Percentiles rank a stretch among this genome's conserved stretches.
Evolutionary conservation across 1,140 invertebrate genomes (phyloP).

Genomic region (Drosophila arawakana): DNA sequence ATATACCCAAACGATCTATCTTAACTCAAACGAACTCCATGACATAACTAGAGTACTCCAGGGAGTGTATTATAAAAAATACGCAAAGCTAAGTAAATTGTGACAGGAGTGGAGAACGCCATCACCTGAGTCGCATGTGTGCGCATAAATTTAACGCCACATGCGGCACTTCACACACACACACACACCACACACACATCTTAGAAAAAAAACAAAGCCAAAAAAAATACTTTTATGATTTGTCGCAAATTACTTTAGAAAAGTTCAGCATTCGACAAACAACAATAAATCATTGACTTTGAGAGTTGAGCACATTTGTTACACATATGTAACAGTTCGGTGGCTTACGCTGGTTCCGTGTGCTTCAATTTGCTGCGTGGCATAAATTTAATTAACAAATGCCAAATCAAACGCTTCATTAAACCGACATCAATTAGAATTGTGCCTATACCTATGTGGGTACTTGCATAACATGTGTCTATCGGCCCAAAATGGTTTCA

Average conservation of each 20-base stretch:
- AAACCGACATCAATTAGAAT: conserved; percentile 47
- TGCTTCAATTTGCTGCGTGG: conserved; percentile 4
- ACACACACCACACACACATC: conserved; percentile 2
- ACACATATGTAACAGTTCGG: conserved; percentile 27
- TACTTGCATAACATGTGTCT: conserved; percentile 25
- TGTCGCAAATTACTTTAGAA: conserved; percentile 81
- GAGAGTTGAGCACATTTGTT: conserved; percentile 27
- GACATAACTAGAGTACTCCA: too few species aligned
- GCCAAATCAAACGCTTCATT: conserved; percentile 73
- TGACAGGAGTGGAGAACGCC: conserved; percentile 32
- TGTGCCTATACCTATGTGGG: not conserved
- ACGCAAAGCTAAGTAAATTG: conserved; percentile 13
- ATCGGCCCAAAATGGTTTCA: conserved; percentile 26
- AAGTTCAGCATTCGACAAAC: conserved; percentile 77
- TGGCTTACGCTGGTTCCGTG: conserved; percentile 24
- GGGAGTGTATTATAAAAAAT: not conserved
- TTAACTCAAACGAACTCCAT: too few species aligned
- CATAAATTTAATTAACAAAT: conserved; percentile 79
- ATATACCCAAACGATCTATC: too few species aligned
- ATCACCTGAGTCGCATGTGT: conserved; percentile 58
- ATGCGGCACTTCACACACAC: conserved; percentile 33
- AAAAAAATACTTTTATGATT: conserved; percentile 71
- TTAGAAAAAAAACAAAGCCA: conserved; percentile 12
- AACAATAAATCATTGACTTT: conserved; percentile 69
- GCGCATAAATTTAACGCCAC: conserved; percentile 58